These are phyloP conservation scores for Aleiodes testaceus DNA, from an alignment of 2,888 invertebrate species.

Conservation along the genomic window DNA sequence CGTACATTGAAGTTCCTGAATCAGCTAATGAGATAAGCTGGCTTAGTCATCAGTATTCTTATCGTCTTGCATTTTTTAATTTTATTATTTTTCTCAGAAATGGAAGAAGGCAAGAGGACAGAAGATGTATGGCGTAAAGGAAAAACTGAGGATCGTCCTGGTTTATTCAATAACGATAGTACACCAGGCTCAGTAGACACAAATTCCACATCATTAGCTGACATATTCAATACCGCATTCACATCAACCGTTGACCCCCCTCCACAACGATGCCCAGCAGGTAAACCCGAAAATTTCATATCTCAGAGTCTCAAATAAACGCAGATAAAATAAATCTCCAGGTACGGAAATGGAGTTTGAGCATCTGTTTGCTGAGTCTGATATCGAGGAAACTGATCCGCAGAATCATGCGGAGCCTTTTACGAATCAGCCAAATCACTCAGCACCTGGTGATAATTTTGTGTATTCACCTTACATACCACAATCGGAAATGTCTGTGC, in stretches of 20 bases:
- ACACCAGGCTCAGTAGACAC: conserved; percentile 60
- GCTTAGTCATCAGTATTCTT: not conserved
- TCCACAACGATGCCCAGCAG: conserved; percentile 68
- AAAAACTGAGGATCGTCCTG: conserved; percentile 62
- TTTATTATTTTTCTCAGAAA: conserved; percentile 53
- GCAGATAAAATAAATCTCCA: conserved; percentile 56
- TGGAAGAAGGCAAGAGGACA: conserved; percentile 67
- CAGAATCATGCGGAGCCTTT: conserved; percentile 59
- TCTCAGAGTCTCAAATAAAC: too few relatives aligned
- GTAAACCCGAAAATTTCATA: conserved; percentile 51
- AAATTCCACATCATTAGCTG: conserved; percentile 75
- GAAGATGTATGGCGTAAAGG: conserved; percentile 66
- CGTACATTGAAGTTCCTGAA: conserved; percentile 12
- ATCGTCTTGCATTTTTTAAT: not conserved
- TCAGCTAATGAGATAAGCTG: too few relatives aligned
- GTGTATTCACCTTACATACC: conserved; percentile 59
- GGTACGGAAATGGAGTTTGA: conserved; percentile 80
- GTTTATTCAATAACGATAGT: conserved; percentile 63
- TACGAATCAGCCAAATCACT: conserved; percentile 54
- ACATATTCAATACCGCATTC: conserved; percentile 79
- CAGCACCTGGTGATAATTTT: conserved; percentile 56
- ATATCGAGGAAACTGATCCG: conserved; percentile 76
- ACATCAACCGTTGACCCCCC: conserved; percentile 75
- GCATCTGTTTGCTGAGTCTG: conserved; percentile 79
- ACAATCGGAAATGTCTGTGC: not conserved